Base-by-base conservation (phyloP, 1,140 invertebrate genomes). In the Apocrypta bakeri region DNA sequence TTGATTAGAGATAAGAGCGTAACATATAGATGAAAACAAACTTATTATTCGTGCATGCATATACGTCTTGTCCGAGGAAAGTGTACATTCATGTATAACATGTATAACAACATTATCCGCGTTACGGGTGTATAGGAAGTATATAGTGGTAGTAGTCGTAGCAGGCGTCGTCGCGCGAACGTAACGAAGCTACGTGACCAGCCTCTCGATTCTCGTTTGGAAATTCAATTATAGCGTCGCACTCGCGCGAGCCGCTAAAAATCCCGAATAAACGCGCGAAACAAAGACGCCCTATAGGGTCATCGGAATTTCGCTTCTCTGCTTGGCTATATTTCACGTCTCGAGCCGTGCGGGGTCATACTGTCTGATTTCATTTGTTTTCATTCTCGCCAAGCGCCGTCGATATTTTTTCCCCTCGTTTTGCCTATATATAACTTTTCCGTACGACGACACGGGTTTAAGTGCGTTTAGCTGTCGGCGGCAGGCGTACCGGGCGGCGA, bases 111-210 rank as follows among this genome's bases (percentile, higher is more conserved):
- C n/a, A n/a, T n/a, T n/a, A n/a, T n/a, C 24, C 63, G 71, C n/a
- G 79, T 25, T 48, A 68, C 48, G 63, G 27, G 72, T 21, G 31
- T 81, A 75, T 2, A 75, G 61, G 29, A 48, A 33, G 63, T 68
- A 48, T 69, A 9, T 11, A 9, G 37, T 40, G 27, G 37, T 29
- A 66, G 9, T 37, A 37, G 33, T 37, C 2, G 33, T 63, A 73
- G 25, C 3, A 24, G 25, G 61, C n/a, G 24, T n/a, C 75, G n/a
- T 31, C 25, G 27, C 17, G 31, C 42, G 1, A 33, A 21, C 7
- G 69, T 81, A 81, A 81, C 73, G 73, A 81, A 76, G 72, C 40
- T 81, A 81, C 72, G 80, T 81, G 73, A 76, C 37, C 27, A 14
- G 72, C 40, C 40, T 81, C 61, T 42, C 29, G 80, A 76, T 40